Base-by-base conservation (phyloP, 2,888 invertebrate species). In the Tipula lateralis region DNA sequence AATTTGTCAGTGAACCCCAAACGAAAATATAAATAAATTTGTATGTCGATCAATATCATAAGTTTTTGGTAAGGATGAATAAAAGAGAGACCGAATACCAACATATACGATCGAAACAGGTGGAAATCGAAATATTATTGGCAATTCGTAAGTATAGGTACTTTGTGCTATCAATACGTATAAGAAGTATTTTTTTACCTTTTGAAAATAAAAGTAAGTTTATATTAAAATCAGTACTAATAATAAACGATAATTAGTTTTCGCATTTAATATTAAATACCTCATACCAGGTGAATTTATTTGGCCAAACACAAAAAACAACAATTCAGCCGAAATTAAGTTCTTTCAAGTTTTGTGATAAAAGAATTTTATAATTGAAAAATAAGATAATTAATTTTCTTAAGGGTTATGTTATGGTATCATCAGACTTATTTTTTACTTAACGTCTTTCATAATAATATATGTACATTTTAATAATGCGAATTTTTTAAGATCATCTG, bases 361-460 rank as follows among this genome's bases (percentile, higher is more conserved):
- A 19, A 66, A 66, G 66, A 66, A 66, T 66, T 66, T 66, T 66
- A 66, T 66, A 66, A 66, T 66, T 66, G 66, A 66, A 66, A n/a
- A n/a, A 66, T 66, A 66, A 66, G 24, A 66, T 24, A 66, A 24
- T 66, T 19, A 66, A 66, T 66, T 66, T 66, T 66, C 19, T 66
- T 66, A 24, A 66, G 66, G 66, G 66, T 66, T 66, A 24, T 66
- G 12, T 24, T 9, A 66, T 66, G 9, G n/a, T n/a, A 12, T 36
- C 3, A 66, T 7, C 24, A 4, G 66, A 12, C 9, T 19, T 66
- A 24, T 24, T 66, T 66, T 66, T 44, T 44, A n/a, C 16, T 44
- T 66, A 66, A 66, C 24, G 66, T 66, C 12, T 66, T 66, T 66
- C 24, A 24, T 7, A 66, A 39, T 13, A 32, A 66, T 66, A 66